Evolutionary conservation across 2,797 vertebrate species (phyloP).

Genomic region (Propithecus deckenii): DNA sequence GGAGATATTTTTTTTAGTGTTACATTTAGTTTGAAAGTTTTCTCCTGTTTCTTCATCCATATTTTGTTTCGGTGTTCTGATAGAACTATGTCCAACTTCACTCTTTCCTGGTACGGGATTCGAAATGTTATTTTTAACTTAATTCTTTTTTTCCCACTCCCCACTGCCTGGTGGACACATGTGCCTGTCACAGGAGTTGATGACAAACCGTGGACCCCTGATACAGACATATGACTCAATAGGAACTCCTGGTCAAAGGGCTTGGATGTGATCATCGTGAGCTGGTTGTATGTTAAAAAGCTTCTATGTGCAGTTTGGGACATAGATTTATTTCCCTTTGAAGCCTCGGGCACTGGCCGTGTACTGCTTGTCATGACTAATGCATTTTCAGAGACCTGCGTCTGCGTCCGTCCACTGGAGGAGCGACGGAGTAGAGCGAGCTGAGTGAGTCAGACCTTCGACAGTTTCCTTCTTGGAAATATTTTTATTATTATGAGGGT

Average conservation of each 20-base stretch:
- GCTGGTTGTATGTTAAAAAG: background rate
- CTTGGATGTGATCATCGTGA: background rate
- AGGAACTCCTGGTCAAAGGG: background rate
- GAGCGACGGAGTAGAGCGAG: background rate
- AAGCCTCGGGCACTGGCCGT: background rate
- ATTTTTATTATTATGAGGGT: background rate
- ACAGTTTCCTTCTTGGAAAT: background rate
- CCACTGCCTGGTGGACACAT: background rate
- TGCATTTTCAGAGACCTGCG: background rate
- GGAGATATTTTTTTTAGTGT: slow-evolving; percentile 7
- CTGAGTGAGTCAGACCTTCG: background rate
- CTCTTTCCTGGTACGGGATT: background rate
- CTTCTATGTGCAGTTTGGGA: background rate
- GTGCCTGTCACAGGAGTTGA: background rate
- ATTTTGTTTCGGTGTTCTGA: background rate
- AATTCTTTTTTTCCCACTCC: background rate
- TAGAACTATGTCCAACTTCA: background rate
- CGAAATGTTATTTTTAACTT: background rate
- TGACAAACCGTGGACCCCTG: background rate
- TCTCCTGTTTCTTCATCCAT: background rate
- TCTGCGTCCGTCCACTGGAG: background rate
- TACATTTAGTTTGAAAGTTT: background rate
- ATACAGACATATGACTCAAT: background rate
- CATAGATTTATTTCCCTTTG: background rate
- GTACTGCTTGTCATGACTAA: background rate